phyloP scores from a whole-genome alignment of 1,140 invertebrate genomes.

The Hypothenemus hampei region DNA sequence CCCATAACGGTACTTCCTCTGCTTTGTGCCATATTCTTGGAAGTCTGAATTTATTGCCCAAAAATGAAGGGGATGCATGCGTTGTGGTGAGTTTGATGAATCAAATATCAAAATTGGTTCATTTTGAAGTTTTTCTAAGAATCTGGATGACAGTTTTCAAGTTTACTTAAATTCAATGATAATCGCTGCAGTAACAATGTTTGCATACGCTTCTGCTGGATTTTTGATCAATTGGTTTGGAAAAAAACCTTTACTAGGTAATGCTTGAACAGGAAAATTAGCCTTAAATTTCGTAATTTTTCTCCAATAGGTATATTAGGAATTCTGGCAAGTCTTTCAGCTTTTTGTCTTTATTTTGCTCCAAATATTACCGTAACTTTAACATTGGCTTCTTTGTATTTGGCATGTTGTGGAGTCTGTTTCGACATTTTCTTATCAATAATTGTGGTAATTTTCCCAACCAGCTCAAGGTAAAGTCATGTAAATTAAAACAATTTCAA shows the following conservation, averaged over 20 bases:
- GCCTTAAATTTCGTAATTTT: not conserved
- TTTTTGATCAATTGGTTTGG: conserved; percentile 30
- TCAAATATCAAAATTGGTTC: not conserved
- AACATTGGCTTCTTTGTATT: conserved; percentile 20
- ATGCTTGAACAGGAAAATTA: not conserved
- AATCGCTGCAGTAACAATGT: conserved; percentile 12
- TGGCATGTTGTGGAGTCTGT: conserved; percentile 12
- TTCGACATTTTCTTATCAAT: conserved; percentile 25
- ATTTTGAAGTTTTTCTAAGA: conserved; percentile 21
- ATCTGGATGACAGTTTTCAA: conserved; percentile 24
- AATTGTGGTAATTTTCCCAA: conserved; percentile 33
- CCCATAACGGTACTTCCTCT: conserved; percentile 18
- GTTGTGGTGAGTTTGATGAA: conserved; percentile 19
- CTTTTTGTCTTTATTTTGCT: conserved; percentile 17
- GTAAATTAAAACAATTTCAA: not conserved
- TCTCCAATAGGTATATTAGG: conserved; percentile 9
- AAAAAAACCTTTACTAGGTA: conserved; percentile 28
- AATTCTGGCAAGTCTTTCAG: not conserved
- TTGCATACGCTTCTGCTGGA: conserved; percentile 23
- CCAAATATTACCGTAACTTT: conserved; percentile 18
- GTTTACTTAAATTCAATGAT: conserved; percentile 34
- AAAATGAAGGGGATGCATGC: conserved; percentile 14
- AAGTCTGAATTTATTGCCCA: conserved; percentile 4
- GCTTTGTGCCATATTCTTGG: conserved; percentile 27
- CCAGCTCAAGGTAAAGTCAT: conserved; percentile 29